Conservation (phyloP, 2,888 invertebrate species). For the Zele albiditarsus region DNA sequence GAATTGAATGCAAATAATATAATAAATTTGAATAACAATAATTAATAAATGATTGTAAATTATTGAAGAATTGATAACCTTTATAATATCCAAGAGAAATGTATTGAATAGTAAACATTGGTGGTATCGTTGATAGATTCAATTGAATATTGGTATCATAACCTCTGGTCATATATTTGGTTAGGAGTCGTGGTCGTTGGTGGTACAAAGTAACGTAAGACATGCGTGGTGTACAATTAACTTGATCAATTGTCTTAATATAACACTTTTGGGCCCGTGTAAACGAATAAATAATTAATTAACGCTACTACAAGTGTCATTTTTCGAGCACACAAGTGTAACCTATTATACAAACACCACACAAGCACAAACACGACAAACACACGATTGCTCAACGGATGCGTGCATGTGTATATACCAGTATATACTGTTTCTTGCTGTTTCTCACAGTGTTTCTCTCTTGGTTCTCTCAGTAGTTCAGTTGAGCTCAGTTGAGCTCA, state of each 20-base stretch:
- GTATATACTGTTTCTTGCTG: background rate
- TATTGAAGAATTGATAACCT: constrained; percentile 12
- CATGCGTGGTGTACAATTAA: constrained; percentile 18
- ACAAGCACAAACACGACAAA: constrained; percentile 63
- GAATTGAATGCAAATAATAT: background rate
- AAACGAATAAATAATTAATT: constrained; percentile 30
- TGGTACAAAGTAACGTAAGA: background rate
- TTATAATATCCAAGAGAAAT: background rate
- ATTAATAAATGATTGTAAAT: background rate
- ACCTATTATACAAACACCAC: constrained; percentile 71
- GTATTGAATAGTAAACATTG: constrained; percentile 14
- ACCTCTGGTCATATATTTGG: constrained; percentile 20
- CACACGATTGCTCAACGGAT: constrained; percentile 45
- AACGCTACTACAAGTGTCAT: constrained; percentile 65
- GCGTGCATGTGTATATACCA: constrained; percentile 1
- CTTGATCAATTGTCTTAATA: constrained; percentile 20
- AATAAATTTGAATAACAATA: background rate
- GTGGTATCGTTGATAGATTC: background rate
- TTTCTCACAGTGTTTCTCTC: background rate
- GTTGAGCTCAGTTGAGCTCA: too few relatives aligned
- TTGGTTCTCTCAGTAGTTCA: background rate
- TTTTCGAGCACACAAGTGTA: constrained; percentile 65
- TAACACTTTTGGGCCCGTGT: background rate
- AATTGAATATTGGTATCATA: constrained; percentile 18
- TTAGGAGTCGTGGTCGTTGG: constrained; percentile 17